Percentiles rank a stretch among this genome's conserved stretches.
These are phyloP conservation scores for Phrynocephalus forsythii DNA, from an alignment of 2,797 vertebrate species.

Conservation along the genomic window DNA sequence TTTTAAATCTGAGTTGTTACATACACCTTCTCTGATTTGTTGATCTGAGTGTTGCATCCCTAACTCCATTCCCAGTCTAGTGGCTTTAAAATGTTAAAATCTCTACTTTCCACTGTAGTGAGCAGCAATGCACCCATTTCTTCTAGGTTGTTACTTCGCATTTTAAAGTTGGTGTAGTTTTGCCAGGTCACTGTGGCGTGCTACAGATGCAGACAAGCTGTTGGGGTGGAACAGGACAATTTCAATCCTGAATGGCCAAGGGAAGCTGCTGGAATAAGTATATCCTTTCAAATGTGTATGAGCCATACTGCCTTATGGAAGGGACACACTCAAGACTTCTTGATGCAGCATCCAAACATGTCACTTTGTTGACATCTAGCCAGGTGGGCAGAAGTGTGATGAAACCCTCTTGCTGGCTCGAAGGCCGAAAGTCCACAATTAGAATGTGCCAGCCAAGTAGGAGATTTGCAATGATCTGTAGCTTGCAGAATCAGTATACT, in stretches of 20 bases:
- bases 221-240: conserved; percentile 21
- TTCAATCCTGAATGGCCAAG: conserved; percentile 22
- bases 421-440: neutral
- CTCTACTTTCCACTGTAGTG: neutral
- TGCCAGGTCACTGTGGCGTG: conserved; percentile 5
- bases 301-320: neutral
- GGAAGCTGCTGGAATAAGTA: conserved; percentile 3
- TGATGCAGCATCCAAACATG: conserved; percentile 6
- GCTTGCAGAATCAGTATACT: neutral
- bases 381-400: neutral
- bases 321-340: neutral
- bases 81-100: neutral
- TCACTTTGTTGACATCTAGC: neutral
- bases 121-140: neutral
- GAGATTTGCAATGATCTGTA: neutral
- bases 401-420: neutral
- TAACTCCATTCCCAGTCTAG: neutral
- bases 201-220: conserved; percentile 23
- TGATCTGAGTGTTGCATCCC: neutral
- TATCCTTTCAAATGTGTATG: conserved; percentile 24
- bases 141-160: conserved; percentile 7
- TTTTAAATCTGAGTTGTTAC: neutral
- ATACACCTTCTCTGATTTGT: neutral
- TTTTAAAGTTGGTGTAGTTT: conserved; percentile 3
- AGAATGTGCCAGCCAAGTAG: neutral